Percentiles rank a stretch among this genome's conserved stretches.
phyloP scores from a whole-genome alignment of 2,113 vertebrate species.

The Cyanocitta stelleri region DNA sequence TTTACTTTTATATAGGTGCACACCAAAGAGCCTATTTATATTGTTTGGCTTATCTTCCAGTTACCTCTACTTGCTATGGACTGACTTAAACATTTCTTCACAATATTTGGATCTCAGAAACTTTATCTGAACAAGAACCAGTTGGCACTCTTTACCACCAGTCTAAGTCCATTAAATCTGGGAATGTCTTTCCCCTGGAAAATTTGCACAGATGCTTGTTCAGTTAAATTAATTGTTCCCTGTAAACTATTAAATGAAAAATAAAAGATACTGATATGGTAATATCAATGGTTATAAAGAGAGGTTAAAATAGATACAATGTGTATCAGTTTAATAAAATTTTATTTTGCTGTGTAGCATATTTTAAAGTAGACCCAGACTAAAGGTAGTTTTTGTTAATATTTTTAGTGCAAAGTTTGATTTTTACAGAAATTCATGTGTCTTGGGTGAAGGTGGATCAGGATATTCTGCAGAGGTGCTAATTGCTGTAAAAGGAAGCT shows the following conservation, averaged over 20 bases:
- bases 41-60: not conserved
- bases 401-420: not conserved
- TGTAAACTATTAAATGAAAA: not conserved
- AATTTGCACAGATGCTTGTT: not conserved
- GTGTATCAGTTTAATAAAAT: not conserved
- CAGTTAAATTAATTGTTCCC: not conserved
- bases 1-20: not conserved
- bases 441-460: not conserved
- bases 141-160: not conserved
- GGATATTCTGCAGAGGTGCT: not conserved
- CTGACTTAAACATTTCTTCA: not conserved
- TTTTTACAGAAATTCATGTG: not conserved
- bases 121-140: not conserved
- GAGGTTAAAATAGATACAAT: not conserved
- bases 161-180: not conserved
- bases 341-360: not conserved
- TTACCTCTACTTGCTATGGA: not conserved
- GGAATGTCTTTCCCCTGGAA: not conserved
- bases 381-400: not conserved
- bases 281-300: not conserved
- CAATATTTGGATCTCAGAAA: not conserved
- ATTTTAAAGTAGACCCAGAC: not conserved
- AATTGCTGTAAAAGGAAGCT: not conserved
- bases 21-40: not conserved
- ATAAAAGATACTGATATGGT: not conserved